Evolutionary conservation across 2,888 invertebrate species (phyloP).

Genomic region (Leistus spinibarbis): DNA sequence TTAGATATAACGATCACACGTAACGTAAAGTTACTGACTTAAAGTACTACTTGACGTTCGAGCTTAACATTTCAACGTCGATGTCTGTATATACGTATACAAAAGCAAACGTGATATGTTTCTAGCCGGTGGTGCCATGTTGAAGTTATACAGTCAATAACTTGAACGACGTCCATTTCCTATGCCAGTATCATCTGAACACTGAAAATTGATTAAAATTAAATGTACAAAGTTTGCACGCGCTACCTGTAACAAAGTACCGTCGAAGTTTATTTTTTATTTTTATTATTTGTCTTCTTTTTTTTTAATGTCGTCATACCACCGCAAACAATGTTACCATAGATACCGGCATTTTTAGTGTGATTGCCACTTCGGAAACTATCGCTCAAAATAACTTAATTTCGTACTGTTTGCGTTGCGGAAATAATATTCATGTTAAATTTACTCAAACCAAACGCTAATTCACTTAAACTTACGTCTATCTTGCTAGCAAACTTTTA

Average conservation of each 20-base stretch:
- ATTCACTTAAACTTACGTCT: too few species aligned
- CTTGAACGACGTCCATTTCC: constrained; percentile 38
- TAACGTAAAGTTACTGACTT: background rate
- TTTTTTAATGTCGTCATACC: background rate
- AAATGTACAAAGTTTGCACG: constrained; percentile 29
- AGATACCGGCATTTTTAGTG: background rate
- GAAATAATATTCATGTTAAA: too few species aligned
- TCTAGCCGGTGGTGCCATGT: background rate
- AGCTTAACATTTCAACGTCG: background rate
- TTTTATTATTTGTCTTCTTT: background rate
- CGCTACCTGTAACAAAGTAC: background rate
- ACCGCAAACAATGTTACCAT: background rate
- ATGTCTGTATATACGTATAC: background rate
- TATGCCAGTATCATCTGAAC: constrained; percentile 29
- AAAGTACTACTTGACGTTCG: background rate
- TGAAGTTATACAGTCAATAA: constrained; percentile 35
- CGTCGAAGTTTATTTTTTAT: background rate
- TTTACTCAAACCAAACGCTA: too few species aligned
- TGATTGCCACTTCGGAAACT: background rate
- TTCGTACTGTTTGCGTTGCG: too few species aligned
- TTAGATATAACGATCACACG: background rate
- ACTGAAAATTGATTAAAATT: constrained; percentile 36
- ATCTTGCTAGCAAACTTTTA: too few species aligned
- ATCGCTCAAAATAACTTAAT: too few species aligned
- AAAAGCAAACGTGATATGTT: background rate